phyloP scores from a whole-genome alignment of 2,797 vertebrate species.

The Champsocephalus gunnari region DNA sequence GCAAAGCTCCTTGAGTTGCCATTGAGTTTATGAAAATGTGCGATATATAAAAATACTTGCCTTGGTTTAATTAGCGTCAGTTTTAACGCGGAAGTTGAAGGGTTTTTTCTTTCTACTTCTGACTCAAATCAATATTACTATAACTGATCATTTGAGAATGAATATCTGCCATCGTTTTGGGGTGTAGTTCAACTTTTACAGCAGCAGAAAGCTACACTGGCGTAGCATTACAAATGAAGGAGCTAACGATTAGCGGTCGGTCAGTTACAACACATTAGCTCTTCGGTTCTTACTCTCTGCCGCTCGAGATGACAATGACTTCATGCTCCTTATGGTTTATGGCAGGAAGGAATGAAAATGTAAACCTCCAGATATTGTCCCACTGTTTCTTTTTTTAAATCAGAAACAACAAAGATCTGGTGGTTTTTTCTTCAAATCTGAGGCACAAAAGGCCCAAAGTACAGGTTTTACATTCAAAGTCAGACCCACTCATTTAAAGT shows the following conservation, averaged over 20 bases:
- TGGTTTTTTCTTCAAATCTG: not conserved
- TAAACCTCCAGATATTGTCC: slow-evolving; percentile 32
- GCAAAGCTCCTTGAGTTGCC: too few species aligned
- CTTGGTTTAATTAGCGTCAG: too few species aligned
- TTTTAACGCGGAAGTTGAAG: too few species aligned
- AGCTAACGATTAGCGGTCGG: slow-evolving; percentile 1
- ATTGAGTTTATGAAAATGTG: too few species aligned
- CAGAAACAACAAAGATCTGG: slow-evolving; percentile 21
- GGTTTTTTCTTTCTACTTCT: too few species aligned
- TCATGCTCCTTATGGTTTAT: slow-evolving; percentile 49
- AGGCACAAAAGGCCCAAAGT: slow-evolving; percentile 4
- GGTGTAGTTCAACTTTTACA: too few species aligned
- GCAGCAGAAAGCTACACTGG: not conserved
- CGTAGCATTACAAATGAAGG: not conserved
- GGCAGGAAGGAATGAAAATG: slow-evolving; percentile 30
- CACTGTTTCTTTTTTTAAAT: slow-evolving; percentile 35
- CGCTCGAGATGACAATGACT: slow-evolving; percentile 33
- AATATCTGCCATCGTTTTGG: too few species aligned
- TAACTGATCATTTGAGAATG: too few species aligned
- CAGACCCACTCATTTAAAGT: slow-evolving; percentile 23
- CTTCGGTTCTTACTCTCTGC: slow-evolving; percentile 25
- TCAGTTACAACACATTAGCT: slow-evolving; percentile 33
- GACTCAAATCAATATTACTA: too few species aligned
- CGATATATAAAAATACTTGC: too few species aligned
- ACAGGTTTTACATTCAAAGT: slow-evolving; percentile 20